These are phyloP conservation scores for Drosophila micromelanica DNA, from an alignment of 1,140 invertebrate species.

Conservation along the genomic window DNA sequence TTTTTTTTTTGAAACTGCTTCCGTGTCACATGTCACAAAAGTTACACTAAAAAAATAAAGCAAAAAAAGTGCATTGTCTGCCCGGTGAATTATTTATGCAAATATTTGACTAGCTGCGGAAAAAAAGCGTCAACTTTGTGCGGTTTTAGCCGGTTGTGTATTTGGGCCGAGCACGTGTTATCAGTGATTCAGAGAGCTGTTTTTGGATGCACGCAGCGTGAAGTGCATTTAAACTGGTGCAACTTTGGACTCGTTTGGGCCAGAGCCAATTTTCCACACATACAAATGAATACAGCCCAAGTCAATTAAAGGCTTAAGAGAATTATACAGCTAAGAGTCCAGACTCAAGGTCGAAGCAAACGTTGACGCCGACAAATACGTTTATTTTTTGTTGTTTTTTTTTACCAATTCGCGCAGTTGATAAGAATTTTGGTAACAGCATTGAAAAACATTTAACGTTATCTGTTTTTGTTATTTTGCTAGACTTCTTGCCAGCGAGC, in stretches of 20 bases:
- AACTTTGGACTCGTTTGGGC: slow-evolving; percentile 27
- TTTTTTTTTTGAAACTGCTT: not conserved
- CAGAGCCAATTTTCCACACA: too few species aligned
- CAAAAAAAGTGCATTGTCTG: slow-evolving; percentile 47
- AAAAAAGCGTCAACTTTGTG: not conserved
- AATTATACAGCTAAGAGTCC: not conserved
- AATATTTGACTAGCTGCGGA: slow-evolving; percentile 12
- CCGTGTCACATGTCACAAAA: slow-evolving; percentile 32
- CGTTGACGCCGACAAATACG: slow-evolving; percentile 2
- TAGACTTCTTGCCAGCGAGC: slow-evolving; percentile 2
- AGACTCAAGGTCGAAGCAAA: slow-evolving; percentile 24
- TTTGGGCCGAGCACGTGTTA: slow-evolving; percentile 59
- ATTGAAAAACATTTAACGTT: slow-evolving; percentile 33
- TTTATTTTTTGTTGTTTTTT: not conserved
- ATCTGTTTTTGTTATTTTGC: slow-evolving; percentile 26
- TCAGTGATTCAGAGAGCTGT: slow-evolving; percentile 60
- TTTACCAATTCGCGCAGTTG: slow-evolving; percentile 12
- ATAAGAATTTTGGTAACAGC: slow-evolving; percentile 25
- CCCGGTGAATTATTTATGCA: slow-evolving; percentile 5
- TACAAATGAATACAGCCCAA: not conserved
- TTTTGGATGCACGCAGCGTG: slow-evolving; percentile 58
- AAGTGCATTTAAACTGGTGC: slow-evolving; percentile 26
- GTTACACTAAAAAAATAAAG: slow-evolving; percentile 28
- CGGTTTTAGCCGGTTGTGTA: not conserved
- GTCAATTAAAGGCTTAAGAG: not conserved